Percentiles rank a stretch among this genome's conserved stretches.
phyloP scores from a whole-genome alignment of 2,888 invertebrate genomes.

The Habroteleia sp. region DNA sequence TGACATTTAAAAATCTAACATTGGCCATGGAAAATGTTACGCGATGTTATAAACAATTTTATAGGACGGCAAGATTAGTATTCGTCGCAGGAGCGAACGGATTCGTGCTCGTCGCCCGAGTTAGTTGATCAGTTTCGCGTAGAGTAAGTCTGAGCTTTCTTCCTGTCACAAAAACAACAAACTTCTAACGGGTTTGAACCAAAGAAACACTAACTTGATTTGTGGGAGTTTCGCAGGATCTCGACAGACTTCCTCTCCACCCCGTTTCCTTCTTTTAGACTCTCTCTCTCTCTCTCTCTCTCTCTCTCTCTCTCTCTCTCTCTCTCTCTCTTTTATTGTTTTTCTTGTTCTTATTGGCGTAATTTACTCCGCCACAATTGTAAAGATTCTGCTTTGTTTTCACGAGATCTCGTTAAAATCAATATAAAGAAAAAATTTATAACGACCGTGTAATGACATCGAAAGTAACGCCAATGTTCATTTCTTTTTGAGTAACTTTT shows the following conservation, averaged over 20 bases:
- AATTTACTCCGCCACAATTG: conserved; percentile 2
- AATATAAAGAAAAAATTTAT: conserved; percentile 36
- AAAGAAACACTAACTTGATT: conserved; percentile 3
- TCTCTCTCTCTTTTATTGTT: conserved; percentile 1
- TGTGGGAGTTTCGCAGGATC: conserved; percentile 8
- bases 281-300: background rate
- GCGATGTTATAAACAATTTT: conserved; percentile 25
- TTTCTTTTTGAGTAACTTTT: conserved; percentile 20
- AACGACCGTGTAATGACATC: conserved; percentile 55
- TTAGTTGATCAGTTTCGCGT: conserved; percentile 1
- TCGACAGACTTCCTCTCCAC: too few species aligned
- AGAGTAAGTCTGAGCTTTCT: conserved; percentile 19
- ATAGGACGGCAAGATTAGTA: conserved; percentile 26
- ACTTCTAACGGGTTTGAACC: conserved; percentile 10
- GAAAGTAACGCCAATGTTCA: conserved; percentile 39
- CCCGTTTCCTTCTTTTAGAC: background rate
- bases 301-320: background rate
- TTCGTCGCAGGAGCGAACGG: conserved; percentile 18
- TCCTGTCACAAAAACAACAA: conserved; percentile 7
- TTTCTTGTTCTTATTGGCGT: conserved; percentile 8
- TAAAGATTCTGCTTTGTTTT: conserved; percentile 28
- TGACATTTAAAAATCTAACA: conserved; percentile 40
- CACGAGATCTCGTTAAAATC: conserved; percentile 47
- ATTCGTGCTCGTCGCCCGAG: background rate
- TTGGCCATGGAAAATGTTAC: conserved; percentile 40